Percentiles rank a stretch among this genome's conserved stretches.
phyloP scores from a whole-genome alignment of 1,140 invertebrate genomes.

The Zaprionus camerounensis region DNA sequence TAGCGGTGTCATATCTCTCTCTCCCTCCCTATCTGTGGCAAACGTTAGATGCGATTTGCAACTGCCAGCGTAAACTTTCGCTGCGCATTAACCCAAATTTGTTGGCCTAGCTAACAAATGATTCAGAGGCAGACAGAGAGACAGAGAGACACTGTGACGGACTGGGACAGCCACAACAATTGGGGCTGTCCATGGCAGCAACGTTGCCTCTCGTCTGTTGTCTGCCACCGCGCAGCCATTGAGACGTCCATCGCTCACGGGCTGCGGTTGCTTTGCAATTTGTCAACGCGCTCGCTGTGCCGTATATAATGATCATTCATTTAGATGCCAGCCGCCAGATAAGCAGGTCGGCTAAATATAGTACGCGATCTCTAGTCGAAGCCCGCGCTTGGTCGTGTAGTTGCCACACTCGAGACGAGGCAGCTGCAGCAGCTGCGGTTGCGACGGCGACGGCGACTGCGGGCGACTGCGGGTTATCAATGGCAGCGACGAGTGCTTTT shows the following conservation, averaged over 20 bases:
- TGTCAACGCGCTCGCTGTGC: constrained; percentile 68
- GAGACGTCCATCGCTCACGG: constrained; percentile 68
- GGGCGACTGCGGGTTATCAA: constrained; percentile 36
- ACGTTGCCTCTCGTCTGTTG: not conserved
- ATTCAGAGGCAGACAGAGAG: constrained; percentile 41
- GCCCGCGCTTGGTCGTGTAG: constrained; percentile 17
- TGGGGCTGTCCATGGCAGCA: not conserved
- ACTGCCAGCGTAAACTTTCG: constrained; percentile 57
- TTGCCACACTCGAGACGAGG: constrained; percentile 48
- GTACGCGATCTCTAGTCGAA: constrained; percentile 37
- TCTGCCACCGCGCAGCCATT: constrained; percentile 57
- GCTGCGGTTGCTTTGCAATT: constrained; percentile 59
- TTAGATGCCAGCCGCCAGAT: constrained; percentile 69
- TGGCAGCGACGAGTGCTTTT: constrained; percentile 41
- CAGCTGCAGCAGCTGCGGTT: constrained; percentile 1
- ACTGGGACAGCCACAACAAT: constrained; percentile 1
- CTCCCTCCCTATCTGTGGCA: constrained; percentile 11
- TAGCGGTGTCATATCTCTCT: not conserved
- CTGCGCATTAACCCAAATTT: constrained; percentile 74
- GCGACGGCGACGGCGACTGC: too few species aligned
- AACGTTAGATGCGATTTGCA: constrained; percentile 15
- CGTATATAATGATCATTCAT: constrained; percentile 76
- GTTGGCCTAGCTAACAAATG: constrained; percentile 55
- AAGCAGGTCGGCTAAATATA: constrained; percentile 72
- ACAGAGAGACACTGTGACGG: not conserved